These are phyloP conservation scores for Clanis bilineata DNA, from an alignment of 2,888 invertebrate genomes.

Conservation along the genomic window DNA sequence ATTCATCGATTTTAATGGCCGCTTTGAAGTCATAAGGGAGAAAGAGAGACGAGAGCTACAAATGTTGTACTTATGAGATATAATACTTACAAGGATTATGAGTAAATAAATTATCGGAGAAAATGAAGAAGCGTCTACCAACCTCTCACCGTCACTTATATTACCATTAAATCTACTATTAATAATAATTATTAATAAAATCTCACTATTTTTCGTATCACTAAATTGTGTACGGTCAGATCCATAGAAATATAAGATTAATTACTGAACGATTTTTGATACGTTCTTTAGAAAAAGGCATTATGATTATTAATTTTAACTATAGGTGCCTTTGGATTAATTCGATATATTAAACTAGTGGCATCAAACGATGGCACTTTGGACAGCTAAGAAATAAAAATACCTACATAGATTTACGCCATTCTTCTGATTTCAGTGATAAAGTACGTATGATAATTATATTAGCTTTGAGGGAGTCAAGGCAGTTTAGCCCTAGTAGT, in stretches of 20 bases:
- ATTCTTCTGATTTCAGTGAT: too few species aligned
- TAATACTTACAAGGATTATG: background rate
- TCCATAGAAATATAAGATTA: background rate
- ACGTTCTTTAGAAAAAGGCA: background rate
- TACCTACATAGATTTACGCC: too few species aligned
- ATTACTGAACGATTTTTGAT: background rate
- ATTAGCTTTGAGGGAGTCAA: too few species aligned
- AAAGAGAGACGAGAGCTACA: too few species aligned
- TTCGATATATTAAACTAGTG: background rate
- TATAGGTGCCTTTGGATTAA: background rate
- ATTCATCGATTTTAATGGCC: too few species aligned
- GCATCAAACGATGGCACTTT: too few species aligned
- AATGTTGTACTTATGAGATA: too few species aligned
- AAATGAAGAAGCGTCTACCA: background rate
- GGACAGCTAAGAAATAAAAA: too few species aligned
- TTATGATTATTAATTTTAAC: background rate
- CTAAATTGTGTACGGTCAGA: constrained; percentile 7
- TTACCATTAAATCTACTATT: constrained; percentile 26
- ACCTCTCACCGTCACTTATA: constrained; percentile 10
- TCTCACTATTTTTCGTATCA: constrained; percentile 14
- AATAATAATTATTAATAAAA: constrained; percentile 20
- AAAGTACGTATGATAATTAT: too few species aligned
- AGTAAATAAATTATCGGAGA: background rate
- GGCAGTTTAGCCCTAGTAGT: too few species aligned
- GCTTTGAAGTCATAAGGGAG: too few species aligned